Percentiles rank a stretch among this genome's conserved stretches.
Evolutionary conservation across 2,888 invertebrate genomes (phyloP).

Genomic region (Dryadula phaetusa): DNA sequence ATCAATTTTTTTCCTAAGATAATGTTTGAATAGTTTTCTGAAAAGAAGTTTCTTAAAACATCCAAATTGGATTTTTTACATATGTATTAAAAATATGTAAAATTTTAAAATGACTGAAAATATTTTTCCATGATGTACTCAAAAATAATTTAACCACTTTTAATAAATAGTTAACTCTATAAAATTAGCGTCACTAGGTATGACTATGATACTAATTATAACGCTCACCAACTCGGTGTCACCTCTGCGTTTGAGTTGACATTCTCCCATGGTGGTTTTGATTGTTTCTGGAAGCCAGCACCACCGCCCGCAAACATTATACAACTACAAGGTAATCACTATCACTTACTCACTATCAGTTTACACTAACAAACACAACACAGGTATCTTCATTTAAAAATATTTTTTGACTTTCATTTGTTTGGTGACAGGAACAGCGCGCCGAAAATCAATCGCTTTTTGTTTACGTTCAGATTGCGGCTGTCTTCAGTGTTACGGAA

Average conservation of each 20-base stretch:
- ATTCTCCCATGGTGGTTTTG: slow-evolving; percentile 75
- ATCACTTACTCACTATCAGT: slow-evolving; percentile 40
- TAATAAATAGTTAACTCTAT: neutral
- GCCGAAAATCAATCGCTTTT: slow-evolving; percentile 41
- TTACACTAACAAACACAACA: slow-evolving; percentile 39
- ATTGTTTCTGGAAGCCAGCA: slow-evolving; percentile 76
- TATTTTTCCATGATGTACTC: neutral
- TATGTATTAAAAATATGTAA: too few species aligned
- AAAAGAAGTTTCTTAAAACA: too few species aligned
- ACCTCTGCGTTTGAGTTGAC: slow-evolving; percentile 58
- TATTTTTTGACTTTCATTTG: neutral
- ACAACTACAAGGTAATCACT: slow-evolving; percentile 12
- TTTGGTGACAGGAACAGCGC: neutral
- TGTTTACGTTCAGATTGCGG: slow-evolving; percentile 49
- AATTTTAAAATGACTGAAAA: too few species aligned
- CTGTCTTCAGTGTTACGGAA: slow-evolving; percentile 24
- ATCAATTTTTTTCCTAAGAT: too few species aligned
- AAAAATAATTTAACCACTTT: neutral
- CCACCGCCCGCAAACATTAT: slow-evolving; percentile 78
- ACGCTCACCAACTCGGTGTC: slow-evolving; percentile 65
- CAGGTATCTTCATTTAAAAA: slow-evolving; percentile 11
- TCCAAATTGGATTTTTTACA: too few species aligned
- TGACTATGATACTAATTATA: slow-evolving; percentile 18
- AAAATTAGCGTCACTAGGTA: neutral
- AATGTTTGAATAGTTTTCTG: too few species aligned